Evolutionary conservation across 37 sponge, comb jelly and placozoan species (phyloP).

Genomic region (Halichondria panicea): DNA sequence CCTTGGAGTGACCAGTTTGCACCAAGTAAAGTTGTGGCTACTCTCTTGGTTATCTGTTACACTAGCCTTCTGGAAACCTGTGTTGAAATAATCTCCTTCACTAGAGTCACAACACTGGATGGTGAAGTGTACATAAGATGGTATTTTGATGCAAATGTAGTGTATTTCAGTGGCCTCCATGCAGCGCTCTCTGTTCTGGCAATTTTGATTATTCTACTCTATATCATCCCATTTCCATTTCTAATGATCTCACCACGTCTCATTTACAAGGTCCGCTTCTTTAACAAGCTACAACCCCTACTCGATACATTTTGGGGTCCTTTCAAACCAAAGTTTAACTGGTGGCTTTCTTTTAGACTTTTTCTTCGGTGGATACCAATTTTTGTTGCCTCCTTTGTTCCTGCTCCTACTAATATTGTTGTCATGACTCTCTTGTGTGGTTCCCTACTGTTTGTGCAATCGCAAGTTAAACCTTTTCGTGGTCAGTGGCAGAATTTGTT

Average conservation of each 20-base stretch:
- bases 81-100: background rate
- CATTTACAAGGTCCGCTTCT: background rate
- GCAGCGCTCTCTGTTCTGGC: background rate
- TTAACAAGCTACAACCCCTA: background rate
- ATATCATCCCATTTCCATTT: background rate
- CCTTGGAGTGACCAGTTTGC: no score
- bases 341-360: background rate
- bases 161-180: background rate
- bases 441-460: background rate
- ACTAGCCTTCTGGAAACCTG: background rate
- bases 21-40: background rate
- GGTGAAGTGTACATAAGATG: background rate
- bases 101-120: background rate
- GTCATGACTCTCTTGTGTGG: background rate
- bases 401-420: background rate
- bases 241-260: background rate
- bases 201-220: background rate
- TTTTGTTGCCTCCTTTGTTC: background rate
- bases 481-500: background rate
- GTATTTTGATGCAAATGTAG: background rate
- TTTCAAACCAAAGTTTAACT: background rate
- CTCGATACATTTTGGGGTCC: background rate
- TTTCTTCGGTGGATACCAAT: background rate
- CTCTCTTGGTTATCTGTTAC: background rate
- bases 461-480: background rate